Evolutionary conservation across 2,888 invertebrate genomes (phyloP), one percentile per base, ranked within the genome.

Genomic region (Desoria tigrina): DNA sequence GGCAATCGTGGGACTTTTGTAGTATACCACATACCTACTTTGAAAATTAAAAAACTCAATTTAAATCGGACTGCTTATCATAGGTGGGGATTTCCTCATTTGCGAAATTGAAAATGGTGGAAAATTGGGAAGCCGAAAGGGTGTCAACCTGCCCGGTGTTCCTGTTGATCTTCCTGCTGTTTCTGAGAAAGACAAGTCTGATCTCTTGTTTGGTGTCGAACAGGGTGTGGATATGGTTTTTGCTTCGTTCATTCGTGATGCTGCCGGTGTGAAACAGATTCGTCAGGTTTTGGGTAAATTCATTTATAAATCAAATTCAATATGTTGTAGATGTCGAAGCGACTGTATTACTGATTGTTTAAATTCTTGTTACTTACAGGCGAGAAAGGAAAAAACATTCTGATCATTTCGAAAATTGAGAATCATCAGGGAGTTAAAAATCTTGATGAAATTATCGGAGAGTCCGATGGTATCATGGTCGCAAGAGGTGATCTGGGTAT

Each of bases 341-440:
- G n/a, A n/a, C n/a, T n/a, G n/a, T n/a, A n/a, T n/a, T n/a, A n/a
- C n/a, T n/a, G n/a, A n/a, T n/a, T n/a, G n/a, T n/a, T n/a, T n/a
- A n/a, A n/a, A n/a, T n/a, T n/a, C n/a, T n/a, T n/a, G n/a, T n/a
- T n/a, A n/a, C 60, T 65, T 70, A 3, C 49, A 79, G 81, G 92
- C 21, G 90, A 90, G 51, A 86, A 90, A 79, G 96, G 96, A 42
- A 91, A 89, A 81, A 87, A 92, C 78, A 98, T 99, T 75, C 86
- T 91, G 82, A 90, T 99, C 78, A 95, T 99, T 78, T 92, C 98
- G 66, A 99, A 99, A 83, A 96, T 99, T 78, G 99, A 99, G 83
- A 98, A 98, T 82, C 95, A 97, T 79, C 95, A 97, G 83, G 99
- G 97, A 58, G 90, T 94, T 85, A 85, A 88, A 74, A 94, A 94